Conservation (phyloP, 1,140 invertebrate species). For the Drosophila parvula region DNA sequence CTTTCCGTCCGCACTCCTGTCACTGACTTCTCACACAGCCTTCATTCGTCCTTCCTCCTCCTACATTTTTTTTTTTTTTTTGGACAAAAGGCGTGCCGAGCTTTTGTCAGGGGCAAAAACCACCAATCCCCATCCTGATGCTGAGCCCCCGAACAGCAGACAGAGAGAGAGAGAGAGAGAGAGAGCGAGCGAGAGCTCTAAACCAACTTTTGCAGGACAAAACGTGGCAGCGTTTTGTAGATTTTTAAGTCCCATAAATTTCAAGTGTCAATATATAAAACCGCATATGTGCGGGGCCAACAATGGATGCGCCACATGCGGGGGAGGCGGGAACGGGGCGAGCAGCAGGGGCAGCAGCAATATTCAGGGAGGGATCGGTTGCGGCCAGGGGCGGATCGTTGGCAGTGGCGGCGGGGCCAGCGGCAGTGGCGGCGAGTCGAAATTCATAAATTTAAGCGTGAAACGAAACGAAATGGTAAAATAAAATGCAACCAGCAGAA, state of each 20-base stretch:
- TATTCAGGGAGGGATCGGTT: background rate
- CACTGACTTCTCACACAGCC: slow-evolving; percentile 38
- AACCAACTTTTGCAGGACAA: slow-evolving; percentile 58
- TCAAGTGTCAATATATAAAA: slow-evolving; percentile 67
- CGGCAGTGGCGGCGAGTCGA: slow-evolving; percentile 32
- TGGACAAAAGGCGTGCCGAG: slow-evolving; percentile 36
- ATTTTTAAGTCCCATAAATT: slow-evolving; percentile 67
- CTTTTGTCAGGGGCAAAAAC: slow-evolving; percentile 43
- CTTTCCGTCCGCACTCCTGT: slow-evolving; percentile 35
- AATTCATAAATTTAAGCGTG: slow-evolving; percentile 56
- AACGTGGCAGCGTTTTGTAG: slow-evolving; percentile 63
- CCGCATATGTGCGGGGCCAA: slow-evolving; percentile 62
- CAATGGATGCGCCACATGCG: slow-evolving; percentile 33
- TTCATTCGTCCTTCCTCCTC: background rate
- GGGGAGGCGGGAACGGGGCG: background rate
- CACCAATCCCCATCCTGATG: slow-evolving; percentile 4
- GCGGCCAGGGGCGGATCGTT: slow-evolving; percentile 10
- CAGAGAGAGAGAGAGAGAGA: background rate
- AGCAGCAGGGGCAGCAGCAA: background rate
- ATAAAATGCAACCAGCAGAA: slow-evolving; percentile 63
- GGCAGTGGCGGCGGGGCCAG: slow-evolving; percentile 2
- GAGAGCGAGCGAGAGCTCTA: slow-evolving; percentile 24
- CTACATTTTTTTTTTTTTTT: background rate
- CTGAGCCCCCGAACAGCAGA: slow-evolving; percentile 4
- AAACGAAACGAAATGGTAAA: slow-evolving; percentile 62